Base-by-base conservation (phyloP, 2,888 invertebrate species). In the Himalopsyche japonica region DNA sequence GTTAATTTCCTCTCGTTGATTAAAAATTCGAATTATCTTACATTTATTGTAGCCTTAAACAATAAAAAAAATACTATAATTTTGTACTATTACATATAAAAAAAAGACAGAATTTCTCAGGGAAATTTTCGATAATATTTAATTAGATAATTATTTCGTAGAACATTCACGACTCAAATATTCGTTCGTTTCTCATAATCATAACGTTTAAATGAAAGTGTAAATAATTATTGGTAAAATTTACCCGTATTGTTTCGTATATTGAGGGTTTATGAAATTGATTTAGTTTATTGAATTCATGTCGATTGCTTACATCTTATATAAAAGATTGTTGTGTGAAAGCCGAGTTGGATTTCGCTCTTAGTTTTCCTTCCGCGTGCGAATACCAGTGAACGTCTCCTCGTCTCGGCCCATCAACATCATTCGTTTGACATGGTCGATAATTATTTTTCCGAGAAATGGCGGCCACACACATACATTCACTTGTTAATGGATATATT, bases 361-460 rank as follows among this genome's bases (percentile, higher is more conserved):
- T n/a, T 34, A 78, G 27, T 82, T 82, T 82, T 30, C 30, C 24
- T 78, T 57, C 49, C 77, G 78, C 76, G 48, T 49, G 81, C 48
- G 24, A 32, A 76, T 76, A 76, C 30, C 34, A 27, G 32, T 76
- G 18, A n/a, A 76, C 37, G 47, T 27, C 43, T 24, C 30, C 48
- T 80, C 20, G 34, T 57, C 30, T 15, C 30, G 30, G 30, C 30
- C 49, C 57, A 80, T 57, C 80, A 43, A 34, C 43, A 83, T 70
- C 78, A 85, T 83, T 76, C 83, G 79, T 85, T 83, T 85, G 85
- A 70, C 81, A 83, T 80, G 85, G 83, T 78, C 48, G 37, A 81
- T 85, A 83, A 85, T 85, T 81, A 79, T 85, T 85, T 85, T 85
- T 85, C 85, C 79, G 20, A 79, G 85, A 85, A 85, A 43, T 80